Base-by-base conservation (phyloP, 2,113 vertebrate species). In the Falco punctatus region DNA sequence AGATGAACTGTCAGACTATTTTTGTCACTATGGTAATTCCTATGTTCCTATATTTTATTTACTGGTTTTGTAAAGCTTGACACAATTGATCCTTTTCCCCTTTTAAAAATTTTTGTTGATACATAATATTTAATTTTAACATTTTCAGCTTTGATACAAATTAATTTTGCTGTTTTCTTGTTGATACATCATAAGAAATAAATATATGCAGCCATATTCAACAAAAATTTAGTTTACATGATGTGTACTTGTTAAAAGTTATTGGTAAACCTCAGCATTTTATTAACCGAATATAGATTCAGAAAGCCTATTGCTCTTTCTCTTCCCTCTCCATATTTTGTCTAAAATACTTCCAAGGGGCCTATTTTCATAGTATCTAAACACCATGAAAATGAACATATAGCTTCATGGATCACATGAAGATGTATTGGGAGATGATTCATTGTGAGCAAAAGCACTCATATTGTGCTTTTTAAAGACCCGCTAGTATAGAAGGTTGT, bases 51-150 rank as follows among this genome's bases (percentile, higher is more conserved):
- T 95, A 30, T 84, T 90, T 69, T 92, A 86, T 91, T 77, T 81
- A 88, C 48, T 49, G 18, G 21, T 78, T 74, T 89, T 85, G 81
- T 42, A 79, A 97, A 86, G 83, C 86, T 97, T 94, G 77, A 93
- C 38, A 69, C 19, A 91, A 44, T 42, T 89, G 94, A 93, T 92
- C 85, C 91, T 96, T 94, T 94, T 75, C 86, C 59, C 54, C 71
- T 77, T 90, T 92, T 62, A 10, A 49, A 72, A 6, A 8, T 81
- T 93, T 94, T 92, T 79, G 65, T 91, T 89, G 28, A 84, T 90
- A 52, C 95, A 90, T 94, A 85, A 82, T 82, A 81, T 65, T 92
- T 96, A 88, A 86, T 95, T 91, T 94, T 88, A 94, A 84, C 91
- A 94, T 93, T 93, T 80, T 90, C 87, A 91, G 91, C 86, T 96